A percentile compares a stretch with the other conserved stretches of the same genome.
These are phyloP conservation scores for Pyrrhia umbra DNA, from an alignment of 2,888 invertebrate species.

Conservation along the genomic window DNA sequence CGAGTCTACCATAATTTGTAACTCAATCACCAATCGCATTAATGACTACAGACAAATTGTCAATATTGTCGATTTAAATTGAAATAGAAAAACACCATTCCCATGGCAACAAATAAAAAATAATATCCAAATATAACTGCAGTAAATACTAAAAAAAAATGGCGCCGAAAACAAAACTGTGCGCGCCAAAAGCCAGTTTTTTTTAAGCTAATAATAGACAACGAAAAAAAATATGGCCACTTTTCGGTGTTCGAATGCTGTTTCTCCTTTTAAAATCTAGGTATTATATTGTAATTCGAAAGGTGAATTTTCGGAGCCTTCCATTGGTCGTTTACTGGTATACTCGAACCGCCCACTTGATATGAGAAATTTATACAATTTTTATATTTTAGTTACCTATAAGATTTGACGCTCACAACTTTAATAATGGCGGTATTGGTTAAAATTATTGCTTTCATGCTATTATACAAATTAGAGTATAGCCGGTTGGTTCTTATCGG, in stretches of 20 bases:
- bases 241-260: neutral
- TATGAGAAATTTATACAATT: neutral
- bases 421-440: no score
- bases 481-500: no score
- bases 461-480: no score
- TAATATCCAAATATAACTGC: neutral
- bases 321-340: slow-evolving; percentile 21
- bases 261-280: slow-evolving; percentile 26
- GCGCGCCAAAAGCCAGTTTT: slow-evolving; percentile 12
- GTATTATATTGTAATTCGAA: slow-evolving; percentile 29
- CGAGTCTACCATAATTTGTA: no score
- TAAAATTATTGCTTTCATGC: no score
- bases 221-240: slow-evolving; percentile 1
- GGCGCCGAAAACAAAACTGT: slow-evolving; percentile 23
- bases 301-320: slow-evolving; percentile 4
- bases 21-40: no score
- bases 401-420: neutral
- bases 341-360: slow-evolving; percentile 31
- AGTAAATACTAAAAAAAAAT: neutral
- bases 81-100: neutral
- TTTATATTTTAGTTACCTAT: neutral
- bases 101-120: neutral
- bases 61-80: no score
- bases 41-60: no score
- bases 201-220: slow-evolving; percentile 20